Percentiles rank a stretch among this genome's conserved stretches.
Conservation (phyloP, 35 echinoderm and acorn worm genomes). For the Lytechinus variegatus region DNA sequence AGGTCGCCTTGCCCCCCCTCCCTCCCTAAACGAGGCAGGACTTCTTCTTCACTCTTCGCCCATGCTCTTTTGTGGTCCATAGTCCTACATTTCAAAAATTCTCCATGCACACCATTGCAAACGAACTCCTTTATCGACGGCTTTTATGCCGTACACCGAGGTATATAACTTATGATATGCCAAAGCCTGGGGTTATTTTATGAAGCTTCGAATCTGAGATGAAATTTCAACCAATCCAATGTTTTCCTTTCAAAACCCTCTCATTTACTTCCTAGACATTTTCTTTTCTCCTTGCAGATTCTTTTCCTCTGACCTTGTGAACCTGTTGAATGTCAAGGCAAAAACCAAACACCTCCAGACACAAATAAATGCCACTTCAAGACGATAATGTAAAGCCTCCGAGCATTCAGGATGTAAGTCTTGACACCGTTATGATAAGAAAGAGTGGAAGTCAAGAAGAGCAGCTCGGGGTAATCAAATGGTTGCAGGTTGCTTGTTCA, state of each 20-base stretch:
- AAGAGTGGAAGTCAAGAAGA: not conserved
- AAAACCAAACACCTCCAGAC: constrained; percentile 1
- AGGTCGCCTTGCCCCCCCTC: too few relatives aligned
- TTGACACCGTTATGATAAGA: not conserved
- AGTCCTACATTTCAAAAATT: not conserved
- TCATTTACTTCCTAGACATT: not conserved
- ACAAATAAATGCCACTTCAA: not conserved
- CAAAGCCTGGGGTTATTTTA: not conserved
- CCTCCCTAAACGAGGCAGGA: too few relatives aligned
- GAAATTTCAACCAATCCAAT: not conserved
- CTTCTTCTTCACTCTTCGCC: too few relatives aligned
- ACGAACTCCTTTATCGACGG: not conserved
- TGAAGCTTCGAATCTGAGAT: not conserved
- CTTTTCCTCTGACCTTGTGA: not conserved
- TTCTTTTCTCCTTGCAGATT: not conserved
- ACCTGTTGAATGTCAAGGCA: not conserved
- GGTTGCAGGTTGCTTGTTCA: not conserved
- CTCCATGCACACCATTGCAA: not conserved
- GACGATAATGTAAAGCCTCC: not conserved
- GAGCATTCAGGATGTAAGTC: not conserved
- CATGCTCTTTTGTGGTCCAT: too few relatives aligned
- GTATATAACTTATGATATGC: not conserved
- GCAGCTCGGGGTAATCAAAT: not conserved
- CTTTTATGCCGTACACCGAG: not conserved
- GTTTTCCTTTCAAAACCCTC: not conserved